Evolutionary conservation across 2,113 vertebrate species (phyloP).

Genomic region (Pomatostomus ruficeps): DNA sequence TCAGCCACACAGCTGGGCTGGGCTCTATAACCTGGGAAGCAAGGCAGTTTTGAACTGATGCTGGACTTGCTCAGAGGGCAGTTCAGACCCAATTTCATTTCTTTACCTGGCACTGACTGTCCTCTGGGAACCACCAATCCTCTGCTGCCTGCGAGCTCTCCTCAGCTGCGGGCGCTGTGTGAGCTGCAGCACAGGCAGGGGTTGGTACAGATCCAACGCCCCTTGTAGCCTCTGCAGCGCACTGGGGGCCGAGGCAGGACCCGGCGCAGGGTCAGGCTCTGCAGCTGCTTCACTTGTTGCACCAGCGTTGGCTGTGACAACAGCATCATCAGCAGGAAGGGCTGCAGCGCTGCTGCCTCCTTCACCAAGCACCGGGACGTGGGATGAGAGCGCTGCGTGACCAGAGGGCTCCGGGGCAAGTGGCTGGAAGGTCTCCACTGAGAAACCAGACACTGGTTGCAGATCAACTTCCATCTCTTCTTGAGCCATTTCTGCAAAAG

Average conservation of each 20-base stretch:
- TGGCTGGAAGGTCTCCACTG: neutral
- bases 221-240: constrained; percentile 57
- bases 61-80: neutral
- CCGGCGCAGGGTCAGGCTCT: neutral
- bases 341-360: neutral
- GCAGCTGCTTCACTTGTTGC: constrained; percentile 21
- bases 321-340: neutral
- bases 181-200: neutral
- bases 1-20: neutral
- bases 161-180: neutral
- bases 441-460: neutral
- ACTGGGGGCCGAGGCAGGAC: neutral
- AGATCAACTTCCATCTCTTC: constrained; percentile 86
- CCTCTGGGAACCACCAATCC: constrained; percentile 60
- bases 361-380: neutral
- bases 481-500: constrained; percentile 67
- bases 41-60: neutral
- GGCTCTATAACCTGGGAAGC: neutral
- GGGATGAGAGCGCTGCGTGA: accelerated
- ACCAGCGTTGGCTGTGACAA: constrained; percentile 45
- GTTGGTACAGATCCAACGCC: neutral
- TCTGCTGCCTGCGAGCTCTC: constrained; percentile 23
- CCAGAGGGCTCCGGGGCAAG: neutral
- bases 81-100: neutral
- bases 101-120: constrained; percentile 62